These are phyloP conservation scores for Ceuthmochares aereus DNA, from an alignment of 2,113 vertebrate genomes.

Conservation along the genomic window DNA sequence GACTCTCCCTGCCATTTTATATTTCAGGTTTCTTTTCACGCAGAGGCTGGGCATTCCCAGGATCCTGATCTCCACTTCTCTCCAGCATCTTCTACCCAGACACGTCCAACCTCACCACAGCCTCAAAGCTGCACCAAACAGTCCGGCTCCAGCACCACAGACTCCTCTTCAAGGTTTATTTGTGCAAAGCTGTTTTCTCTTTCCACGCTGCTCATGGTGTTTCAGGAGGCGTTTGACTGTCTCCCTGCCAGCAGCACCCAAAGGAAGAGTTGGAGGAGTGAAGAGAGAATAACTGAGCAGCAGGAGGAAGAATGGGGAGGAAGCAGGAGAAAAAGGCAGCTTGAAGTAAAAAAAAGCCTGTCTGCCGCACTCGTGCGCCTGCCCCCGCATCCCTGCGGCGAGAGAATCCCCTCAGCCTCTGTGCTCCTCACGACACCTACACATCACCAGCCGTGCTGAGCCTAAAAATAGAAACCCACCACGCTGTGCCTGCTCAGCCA, in stretches of 20 bases:
- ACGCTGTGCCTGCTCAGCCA: not conserved
- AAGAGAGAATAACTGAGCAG: not conserved
- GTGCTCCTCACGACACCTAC: slow-evolving; percentile 21
- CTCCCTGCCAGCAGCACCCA: not conserved
- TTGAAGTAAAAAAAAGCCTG: not conserved
- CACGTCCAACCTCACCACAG: not conserved
- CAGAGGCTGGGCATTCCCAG: not conserved
- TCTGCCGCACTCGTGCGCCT: not conserved
- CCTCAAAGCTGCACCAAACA: not conserved
- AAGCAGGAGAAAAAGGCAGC: not conserved
- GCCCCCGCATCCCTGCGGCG: not conserved
- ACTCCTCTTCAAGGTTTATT: too few species aligned
- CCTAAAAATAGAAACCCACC: slow-evolving; percentile 64
- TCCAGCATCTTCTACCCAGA: not conserved
- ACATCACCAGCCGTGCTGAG: not conserved
- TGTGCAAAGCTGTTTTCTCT: not conserved
- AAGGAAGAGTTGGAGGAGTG: not conserved
- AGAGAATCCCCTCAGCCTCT: slow-evolving; percentile 37
- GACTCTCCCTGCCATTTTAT: not conserved
- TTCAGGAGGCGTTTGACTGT: not conserved
- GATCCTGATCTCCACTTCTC: not conserved
- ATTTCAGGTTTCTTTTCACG: not conserved
- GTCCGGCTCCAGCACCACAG: too few species aligned
- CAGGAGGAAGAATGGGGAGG: not conserved
- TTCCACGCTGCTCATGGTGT: not conserved